These are phyloP conservation scores for Synergus umbraculus DNA, from an alignment of 2,888 invertebrate species.

Conservation along the genomic window DNA sequence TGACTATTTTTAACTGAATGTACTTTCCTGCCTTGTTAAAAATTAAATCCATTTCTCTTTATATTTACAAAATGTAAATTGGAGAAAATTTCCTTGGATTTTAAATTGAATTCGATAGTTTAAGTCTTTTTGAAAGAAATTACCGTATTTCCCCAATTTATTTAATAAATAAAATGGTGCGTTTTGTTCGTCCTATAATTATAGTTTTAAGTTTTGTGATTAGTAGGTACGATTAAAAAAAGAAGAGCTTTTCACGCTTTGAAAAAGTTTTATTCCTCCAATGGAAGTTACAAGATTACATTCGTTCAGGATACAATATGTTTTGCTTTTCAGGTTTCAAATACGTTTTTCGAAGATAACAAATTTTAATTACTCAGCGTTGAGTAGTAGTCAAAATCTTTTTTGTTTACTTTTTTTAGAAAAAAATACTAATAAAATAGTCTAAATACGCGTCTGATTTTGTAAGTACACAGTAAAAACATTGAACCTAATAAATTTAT, in stretches of 20 bases:
- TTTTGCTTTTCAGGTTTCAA: neutral
- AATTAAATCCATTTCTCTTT: neutral
- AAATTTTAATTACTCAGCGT: neutral
- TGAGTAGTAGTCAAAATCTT: neutral
- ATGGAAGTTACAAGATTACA: slow-evolving; percentile 10
- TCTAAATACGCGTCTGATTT: slow-evolving; percentile 6
- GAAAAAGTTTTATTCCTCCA: slow-evolving; percentile 5
- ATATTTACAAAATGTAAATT: neutral
- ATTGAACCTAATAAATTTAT: slow-evolving; percentile 7
- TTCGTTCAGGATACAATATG: neutral
- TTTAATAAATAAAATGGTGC: neutral
- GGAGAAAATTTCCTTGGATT: neutral
- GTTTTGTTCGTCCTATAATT: neutral
- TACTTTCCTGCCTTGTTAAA: neutral
- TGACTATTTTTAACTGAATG: slow-evolving; percentile 1
- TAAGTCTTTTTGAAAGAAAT: neutral
- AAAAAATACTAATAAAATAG: neutral
- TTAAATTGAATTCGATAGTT: neutral
- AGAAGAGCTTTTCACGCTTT: neutral
- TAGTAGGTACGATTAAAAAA: neutral
- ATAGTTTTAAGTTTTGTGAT: neutral
- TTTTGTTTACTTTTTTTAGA: neutral
- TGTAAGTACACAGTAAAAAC: slow-evolving; percentile 37
- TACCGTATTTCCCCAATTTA: neutral
- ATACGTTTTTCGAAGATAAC: neutral